Percentiles rank a stretch among this genome's conserved stretches.
These are phyloP conservation scores for Vanessa tameamea DNA, from an alignment of 1,140 invertebrate species.

Conservation along the genomic window DNA sequence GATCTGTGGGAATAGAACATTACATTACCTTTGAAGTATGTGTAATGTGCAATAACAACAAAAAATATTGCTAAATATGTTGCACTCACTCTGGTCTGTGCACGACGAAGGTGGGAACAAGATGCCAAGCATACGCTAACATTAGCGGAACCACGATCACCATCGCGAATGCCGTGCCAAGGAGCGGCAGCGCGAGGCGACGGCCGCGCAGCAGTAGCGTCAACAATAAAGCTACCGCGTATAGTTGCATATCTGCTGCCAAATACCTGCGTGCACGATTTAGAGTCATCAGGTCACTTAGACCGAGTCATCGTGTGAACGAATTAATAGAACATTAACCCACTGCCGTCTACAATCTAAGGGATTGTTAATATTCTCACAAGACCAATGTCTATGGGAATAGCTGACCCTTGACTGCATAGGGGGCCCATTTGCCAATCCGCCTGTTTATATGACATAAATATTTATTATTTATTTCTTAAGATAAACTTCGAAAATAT, in stretches of 20 bases:
- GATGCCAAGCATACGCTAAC: slow-evolving; percentile 56
- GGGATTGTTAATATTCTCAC: too few relatives aligned
- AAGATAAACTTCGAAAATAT: too few relatives aligned
- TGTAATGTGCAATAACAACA: too few relatives aligned
- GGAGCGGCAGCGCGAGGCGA: slow-evolving; percentile 45
- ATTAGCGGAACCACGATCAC: slow-evolving; percentile 42
- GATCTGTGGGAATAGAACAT: slow-evolving; percentile 37
- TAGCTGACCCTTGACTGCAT: too few relatives aligned
- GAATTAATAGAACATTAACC: too few relatives aligned
- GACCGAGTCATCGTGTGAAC: too few relatives aligned
- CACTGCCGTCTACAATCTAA: too few relatives aligned
- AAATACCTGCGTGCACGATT: slow-evolving; percentile 59
- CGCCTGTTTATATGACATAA: too few relatives aligned
- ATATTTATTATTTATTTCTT: too few relatives aligned
- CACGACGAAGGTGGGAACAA: slow-evolving; percentile 62
- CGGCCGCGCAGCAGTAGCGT: slow-evolving; percentile 58
- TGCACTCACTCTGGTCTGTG: slow-evolving; percentile 62
- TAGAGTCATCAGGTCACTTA: too few relatives aligned
- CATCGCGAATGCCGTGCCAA: slow-evolving; percentile 45
- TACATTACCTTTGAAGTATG: background rate
- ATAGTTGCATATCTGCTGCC: slow-evolving; percentile 74
- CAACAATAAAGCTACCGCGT: slow-evolving; percentile 54
- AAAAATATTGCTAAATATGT: background rate
- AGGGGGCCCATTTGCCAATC: too few relatives aligned
- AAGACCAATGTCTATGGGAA: too few relatives aligned